A percentile compares a stretch with the other conserved stretches of the same genome.
Evolutionary conservation across 2,888 invertebrate genomes (phyloP).

Genomic region (Xanthorhoe designata): DNA sequence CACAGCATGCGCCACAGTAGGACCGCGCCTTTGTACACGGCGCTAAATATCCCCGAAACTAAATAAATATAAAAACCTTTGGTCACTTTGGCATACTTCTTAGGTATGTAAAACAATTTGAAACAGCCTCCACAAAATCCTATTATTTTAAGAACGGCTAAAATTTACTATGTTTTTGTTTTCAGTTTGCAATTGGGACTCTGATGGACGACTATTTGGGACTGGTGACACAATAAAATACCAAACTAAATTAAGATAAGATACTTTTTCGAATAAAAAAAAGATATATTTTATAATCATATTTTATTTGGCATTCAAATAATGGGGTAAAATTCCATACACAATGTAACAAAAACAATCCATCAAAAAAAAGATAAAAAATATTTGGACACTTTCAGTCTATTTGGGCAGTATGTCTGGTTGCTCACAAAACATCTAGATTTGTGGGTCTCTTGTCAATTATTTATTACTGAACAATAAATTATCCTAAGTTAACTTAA

Average conservation of each 20-base stretch:
- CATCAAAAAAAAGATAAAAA: conserved; percentile 69
- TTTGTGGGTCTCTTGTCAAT: conserved; percentile 45
- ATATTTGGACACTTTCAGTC: conserved; percentile 84
- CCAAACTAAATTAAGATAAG: conserved; percentile 40
- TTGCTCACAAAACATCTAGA: conserved; percentile 52
- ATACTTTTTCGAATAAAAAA: conserved; percentile 54
- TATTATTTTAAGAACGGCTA: no score
- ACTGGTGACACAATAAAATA: conserved; percentile 82
- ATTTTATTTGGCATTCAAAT: conserved; percentile 85
- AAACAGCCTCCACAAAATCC: no score
- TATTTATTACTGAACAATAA: conserved; percentile 41
- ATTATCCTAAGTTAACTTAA: conserved; percentile 57
- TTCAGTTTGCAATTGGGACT: conserved; percentile 99
- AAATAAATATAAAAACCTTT: no score
- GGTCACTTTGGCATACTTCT: no score
- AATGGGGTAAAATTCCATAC: conserved; percentile 77
- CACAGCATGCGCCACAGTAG: no score
- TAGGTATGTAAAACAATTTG: no score
- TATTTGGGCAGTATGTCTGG: conserved; percentile 76
- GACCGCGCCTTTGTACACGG: no score
- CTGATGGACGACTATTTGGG: conserved; percentile 99
- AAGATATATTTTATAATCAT: conserved; percentile 54
- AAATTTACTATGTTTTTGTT: conserved; percentile 48
- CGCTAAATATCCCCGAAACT: no score
- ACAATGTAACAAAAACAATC: conserved; percentile 80